Percentiles rank a stretch among this genome's conserved stretches.
phyloP scores from a whole-genome alignment of 2,888 invertebrate genomes.

The Chironomus riparius region DNA sequence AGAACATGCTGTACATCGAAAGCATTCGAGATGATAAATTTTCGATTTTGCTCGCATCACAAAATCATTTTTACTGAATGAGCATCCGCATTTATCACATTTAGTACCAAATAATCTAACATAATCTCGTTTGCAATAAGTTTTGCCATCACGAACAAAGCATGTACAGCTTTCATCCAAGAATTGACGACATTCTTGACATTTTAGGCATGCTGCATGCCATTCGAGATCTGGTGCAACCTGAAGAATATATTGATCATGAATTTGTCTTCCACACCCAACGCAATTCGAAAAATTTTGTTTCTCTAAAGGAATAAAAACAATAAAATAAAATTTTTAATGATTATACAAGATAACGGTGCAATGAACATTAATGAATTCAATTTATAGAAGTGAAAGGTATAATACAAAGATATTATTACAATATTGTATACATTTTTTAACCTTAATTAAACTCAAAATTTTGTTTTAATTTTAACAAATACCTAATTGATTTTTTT shows the following conservation, averaged over 20 bases:
- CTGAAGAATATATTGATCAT: constrained; percentile 96
- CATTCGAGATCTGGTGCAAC: constrained; percentile 98
- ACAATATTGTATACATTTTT: too few relatives aligned
- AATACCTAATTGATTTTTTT: too few relatives aligned
- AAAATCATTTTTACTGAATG: constrained; percentile 94
- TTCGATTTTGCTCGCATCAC: constrained; percentile 97
- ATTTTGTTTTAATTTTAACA: too few relatives aligned
- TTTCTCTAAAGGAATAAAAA: constrained; percentile 56
- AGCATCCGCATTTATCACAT: constrained; percentile 91
- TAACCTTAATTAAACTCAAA: too few relatives aligned
- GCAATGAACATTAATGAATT: too few relatives aligned
- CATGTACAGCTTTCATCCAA: constrained; percentile 97
- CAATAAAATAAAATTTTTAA: background rate
- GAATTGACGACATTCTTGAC: constrained; percentile 93
- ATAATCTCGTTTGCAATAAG: constrained; percentile 97
- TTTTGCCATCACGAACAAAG: constrained; percentile 97
- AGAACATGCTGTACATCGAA: constrained; percentile 90
- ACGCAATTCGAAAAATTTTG: constrained; percentile 80
- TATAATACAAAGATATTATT: too few relatives aligned
- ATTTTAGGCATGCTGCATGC: constrained; percentile 98
- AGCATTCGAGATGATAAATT: constrained; percentile 98
- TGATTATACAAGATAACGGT: background rate
- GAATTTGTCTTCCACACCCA: constrained; percentile 94
- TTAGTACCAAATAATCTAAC: constrained; percentile 96
- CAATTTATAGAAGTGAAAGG: too few relatives aligned